Evolutionary conservation across 2,888 invertebrate genomes (phyloP).

Genomic region (Alviniconcha strummeri): DNA sequence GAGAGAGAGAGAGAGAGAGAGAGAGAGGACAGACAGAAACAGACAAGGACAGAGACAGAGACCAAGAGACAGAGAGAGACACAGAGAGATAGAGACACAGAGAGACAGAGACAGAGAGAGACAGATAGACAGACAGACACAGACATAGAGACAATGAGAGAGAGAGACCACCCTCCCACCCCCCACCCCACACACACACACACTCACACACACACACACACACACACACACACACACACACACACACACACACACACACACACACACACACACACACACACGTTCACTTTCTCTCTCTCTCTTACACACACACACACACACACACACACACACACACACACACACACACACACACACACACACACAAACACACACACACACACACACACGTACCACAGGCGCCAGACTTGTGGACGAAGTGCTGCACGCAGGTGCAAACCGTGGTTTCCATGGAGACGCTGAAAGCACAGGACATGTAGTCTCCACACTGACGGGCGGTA

Average conservation of each 20-base stretch:
- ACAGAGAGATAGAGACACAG: too few species aligned
- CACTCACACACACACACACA: background rate
- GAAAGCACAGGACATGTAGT: background rate
- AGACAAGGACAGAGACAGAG: too few species aligned
- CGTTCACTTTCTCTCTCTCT: background rate
- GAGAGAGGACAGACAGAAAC: too few species aligned
- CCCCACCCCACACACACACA: too few species aligned
- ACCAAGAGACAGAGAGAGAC: too few species aligned
- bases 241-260: background rate
- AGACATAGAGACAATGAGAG: too few species aligned
- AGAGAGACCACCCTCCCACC: too few species aligned
- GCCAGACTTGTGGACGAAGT: background rate
- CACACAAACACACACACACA: background rate
- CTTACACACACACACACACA: background rate
- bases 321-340: background rate
- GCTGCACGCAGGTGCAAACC: background rate
- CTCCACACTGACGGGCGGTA: background rate
- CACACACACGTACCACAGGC: background rate
- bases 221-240: background rate
- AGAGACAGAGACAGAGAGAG: too few species aligned
- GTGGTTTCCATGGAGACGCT: background rate
- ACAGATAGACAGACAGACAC: too few species aligned
- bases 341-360: background rate
- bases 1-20: too few species aligned
- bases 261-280: background rate